A percentile compares a stretch with the other conserved stretches of the same genome.
phyloP scores from a whole-genome alignment of 2,888 invertebrate genomes.

The Saturnia pavonia region DNA sequence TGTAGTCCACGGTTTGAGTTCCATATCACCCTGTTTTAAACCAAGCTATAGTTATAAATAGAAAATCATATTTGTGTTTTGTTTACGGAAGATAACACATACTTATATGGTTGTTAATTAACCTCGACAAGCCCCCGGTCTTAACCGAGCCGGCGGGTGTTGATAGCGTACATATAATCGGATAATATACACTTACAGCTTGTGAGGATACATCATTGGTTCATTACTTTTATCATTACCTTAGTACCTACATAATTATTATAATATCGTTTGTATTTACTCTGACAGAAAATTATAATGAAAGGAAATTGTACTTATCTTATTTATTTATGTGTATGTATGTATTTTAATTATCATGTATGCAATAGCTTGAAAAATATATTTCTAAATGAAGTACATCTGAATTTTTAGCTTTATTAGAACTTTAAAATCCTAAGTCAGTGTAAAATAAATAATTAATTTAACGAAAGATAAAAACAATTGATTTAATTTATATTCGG shows the following conservation, averaged over 20 bases:
- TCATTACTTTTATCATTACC: constrained; percentile 64
- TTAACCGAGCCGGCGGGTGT: constrained; percentile 47
- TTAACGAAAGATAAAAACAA: neutral
- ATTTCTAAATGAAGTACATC: neutral
- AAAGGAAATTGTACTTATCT: too few relatives aligned
- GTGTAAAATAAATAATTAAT: neutral
- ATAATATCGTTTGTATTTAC: neutral
- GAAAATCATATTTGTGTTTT: constrained; percentile 7
- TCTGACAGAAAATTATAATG: too few relatives aligned
- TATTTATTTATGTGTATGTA: too few relatives aligned
- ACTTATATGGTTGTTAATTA: constrained; percentile 58
- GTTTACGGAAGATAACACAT: constrained; percentile 38
- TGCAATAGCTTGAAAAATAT: neutral
- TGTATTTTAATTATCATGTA: too few relatives aligned
- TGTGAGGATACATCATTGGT: constrained; percentile 54
- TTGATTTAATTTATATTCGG: too few relatives aligned
- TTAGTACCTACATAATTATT: constrained; percentile 37
- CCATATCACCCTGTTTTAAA: too few relatives aligned
- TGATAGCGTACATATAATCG: constrained; percentile 73
- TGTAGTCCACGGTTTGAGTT: too few relatives aligned
- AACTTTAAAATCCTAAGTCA: neutral
- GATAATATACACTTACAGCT: constrained; percentile 71
- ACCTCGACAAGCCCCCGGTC: constrained; percentile 52
- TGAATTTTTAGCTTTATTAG: neutral
- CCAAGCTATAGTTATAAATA: neutral